Conservation (phyloP, 2,888 invertebrate species). For the Ctena decussata region DNA sequence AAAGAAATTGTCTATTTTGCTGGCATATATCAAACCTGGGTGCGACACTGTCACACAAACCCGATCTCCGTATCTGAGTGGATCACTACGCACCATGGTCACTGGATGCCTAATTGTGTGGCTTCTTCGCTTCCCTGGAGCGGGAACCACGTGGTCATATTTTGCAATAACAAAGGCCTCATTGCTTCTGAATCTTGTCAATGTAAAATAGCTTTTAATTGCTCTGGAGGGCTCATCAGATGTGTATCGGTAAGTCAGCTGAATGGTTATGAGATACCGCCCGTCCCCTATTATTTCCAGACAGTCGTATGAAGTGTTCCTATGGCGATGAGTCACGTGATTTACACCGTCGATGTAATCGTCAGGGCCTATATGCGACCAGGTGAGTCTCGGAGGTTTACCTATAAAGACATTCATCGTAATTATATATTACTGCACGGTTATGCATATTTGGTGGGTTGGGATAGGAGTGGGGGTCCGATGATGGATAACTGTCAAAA, state of each 20-base stretch:
- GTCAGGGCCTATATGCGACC: background rate
- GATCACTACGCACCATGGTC: background rate
- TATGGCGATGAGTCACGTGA: background rate
- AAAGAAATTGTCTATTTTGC: slow-evolving; percentile 29
- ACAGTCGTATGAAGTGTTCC: background rate
- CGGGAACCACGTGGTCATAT: background rate
- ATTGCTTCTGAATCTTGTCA: background rate
- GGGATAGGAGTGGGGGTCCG: no score
- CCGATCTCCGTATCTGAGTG: background rate
- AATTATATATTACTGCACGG: no score
- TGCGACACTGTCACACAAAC: background rate
- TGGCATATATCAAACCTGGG: slow-evolving; percentile 3
- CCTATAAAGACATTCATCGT: background rate
- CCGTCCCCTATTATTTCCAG: background rate
- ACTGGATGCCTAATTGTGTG: background rate
- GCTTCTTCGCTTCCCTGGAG: background rate
- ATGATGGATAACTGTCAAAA: no score
- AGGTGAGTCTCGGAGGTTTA: background rate
- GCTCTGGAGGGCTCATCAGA: background rate
- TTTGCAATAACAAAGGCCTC: background rate
- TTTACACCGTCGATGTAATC: background rate
- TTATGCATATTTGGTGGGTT: no score
- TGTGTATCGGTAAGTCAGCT: background rate
- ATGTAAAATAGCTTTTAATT: background rate
- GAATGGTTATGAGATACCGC: background rate